Conservation (phyloP, 2,888 invertebrate species). For the Strigamia crassipes region DNA sequence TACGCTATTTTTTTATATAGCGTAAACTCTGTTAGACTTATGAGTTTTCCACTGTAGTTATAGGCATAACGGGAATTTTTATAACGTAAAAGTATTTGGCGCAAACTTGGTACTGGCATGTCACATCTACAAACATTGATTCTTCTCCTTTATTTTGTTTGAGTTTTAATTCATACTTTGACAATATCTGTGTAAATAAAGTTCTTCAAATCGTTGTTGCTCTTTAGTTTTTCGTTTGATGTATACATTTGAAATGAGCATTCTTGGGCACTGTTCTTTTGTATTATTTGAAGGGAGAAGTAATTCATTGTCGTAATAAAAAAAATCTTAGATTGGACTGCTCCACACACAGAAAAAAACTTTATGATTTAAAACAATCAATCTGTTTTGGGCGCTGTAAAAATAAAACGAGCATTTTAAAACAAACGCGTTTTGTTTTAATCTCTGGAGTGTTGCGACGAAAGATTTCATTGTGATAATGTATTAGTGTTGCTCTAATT, state of each 20-base stretch:
- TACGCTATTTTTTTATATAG: too few species aligned
- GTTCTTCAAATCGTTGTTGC: too few species aligned
- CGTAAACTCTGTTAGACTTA: too few species aligned
- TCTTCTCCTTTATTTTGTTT: too few species aligned
- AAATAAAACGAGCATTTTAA: neutral
- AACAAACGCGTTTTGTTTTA: neutral
- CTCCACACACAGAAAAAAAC: neutral
- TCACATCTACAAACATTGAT: too few species aligned
- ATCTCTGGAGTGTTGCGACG: neutral
- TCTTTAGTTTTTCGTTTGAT: too few species aligned
- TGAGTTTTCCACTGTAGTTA: too few species aligned
- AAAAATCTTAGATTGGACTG: neutral
- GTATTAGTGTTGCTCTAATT: constrained; percentile 3
- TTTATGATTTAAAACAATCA: neutral
- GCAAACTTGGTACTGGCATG: too few species aligned
- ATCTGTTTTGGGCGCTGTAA: neutral
- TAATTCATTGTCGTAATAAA: neutral
- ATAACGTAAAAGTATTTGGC: too few species aligned
- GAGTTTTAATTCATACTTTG: too few species aligned
- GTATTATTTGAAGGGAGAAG: neutral
- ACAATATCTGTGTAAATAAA: too few species aligned
- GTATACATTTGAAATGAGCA: neutral
- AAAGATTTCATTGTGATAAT: neutral
- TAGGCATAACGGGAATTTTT: too few species aligned
- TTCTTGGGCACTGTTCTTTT: neutral